A percentile compares a stretch with the other conserved stretches of the same genome.
Evolutionary conservation across 2,113 vertebrate genomes (phyloP).

Genomic region (Xenopus laevis): DNA sequence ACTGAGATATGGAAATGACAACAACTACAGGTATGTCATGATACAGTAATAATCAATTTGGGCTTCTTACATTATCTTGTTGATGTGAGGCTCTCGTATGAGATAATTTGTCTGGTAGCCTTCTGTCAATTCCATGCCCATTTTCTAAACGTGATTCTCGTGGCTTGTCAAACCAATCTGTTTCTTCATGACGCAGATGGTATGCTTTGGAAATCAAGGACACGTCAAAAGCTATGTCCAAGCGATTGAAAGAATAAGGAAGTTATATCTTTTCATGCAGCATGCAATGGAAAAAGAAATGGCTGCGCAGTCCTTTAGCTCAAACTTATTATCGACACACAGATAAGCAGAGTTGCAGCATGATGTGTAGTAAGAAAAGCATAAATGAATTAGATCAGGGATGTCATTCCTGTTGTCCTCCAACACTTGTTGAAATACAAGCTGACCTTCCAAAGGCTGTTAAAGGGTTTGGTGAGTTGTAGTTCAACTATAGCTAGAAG

Average conservation of each 20-base stretch:
- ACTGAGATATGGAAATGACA: no score
- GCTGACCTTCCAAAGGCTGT: no score
- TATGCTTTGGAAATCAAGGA: conserved; percentile 84
- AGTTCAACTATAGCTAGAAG: background rate
- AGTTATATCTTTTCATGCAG: conserved; percentile 50
- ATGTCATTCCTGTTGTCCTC: background rate
- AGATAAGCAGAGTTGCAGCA: background rate
- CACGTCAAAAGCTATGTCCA: conserved; percentile 62
- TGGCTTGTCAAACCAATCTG: conserved; percentile 99
- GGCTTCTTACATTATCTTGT: conserved; percentile 69
- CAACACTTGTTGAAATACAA: background rate
- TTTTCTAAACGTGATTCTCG: conserved; percentile 80
- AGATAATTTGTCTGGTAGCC: conserved; percentile 75
- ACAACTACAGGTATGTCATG: no score
- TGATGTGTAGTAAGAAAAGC: conserved; percentile 28
- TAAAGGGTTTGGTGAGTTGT: no score
- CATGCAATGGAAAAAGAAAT: conserved; percentile 56
- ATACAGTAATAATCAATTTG: no score
- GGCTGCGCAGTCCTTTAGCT: conserved; percentile 39
- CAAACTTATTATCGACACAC: conserved; percentile 14
- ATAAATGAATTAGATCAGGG: conserved; percentile 19
- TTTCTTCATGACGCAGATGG: conserved; percentile 93
- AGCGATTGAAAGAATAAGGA: conserved; percentile 46
- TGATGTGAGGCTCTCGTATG: conserved; percentile 65
- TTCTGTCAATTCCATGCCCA: conserved; percentile 78